phyloP scores from a whole-genome alignment of 2,888 invertebrate genomes.

The Ctenicera cuprea region DNA sequence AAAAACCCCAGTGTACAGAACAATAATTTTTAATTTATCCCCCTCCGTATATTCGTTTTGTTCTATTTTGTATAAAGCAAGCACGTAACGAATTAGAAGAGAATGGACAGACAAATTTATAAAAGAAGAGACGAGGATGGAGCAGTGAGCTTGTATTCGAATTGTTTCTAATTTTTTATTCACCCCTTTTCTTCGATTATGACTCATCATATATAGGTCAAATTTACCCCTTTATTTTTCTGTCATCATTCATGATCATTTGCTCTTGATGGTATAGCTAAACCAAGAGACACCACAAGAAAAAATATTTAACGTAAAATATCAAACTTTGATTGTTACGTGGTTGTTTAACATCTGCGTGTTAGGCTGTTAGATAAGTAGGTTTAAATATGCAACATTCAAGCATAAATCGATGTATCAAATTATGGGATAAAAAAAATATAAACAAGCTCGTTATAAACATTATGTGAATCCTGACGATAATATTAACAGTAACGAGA shows the following conservation, averaged over 20 bases:
- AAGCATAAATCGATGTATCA: slow-evolving; percentile 7
- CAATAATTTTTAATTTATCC: slow-evolving; percentile 56
- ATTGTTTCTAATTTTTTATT: slow-evolving; percentile 48
- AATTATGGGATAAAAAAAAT: neutral
- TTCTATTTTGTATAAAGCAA: slow-evolving; percentile 9
- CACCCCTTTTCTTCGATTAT: slow-evolving; percentile 56
- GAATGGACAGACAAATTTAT: neutral
- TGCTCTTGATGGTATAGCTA: slow-evolving; percentile 31
- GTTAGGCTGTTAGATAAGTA: neutral
- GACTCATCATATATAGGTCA: slow-evolving; percentile 58
- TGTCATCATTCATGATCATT: slow-evolving; percentile 49
- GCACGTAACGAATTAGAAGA: slow-evolving; percentile 35
- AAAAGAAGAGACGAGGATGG: slow-evolving; percentile 29
- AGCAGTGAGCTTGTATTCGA: neutral
- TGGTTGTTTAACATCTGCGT: slow-evolving; percentile 7
- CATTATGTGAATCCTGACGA: neutral
- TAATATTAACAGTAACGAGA: neutral
- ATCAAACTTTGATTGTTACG: neutral
- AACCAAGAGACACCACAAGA: slow-evolving; percentile 1
- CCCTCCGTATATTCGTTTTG: slow-evolving; percentile 45
- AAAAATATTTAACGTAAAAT: neutral
- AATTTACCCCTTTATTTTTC: slow-evolving; percentile 52
- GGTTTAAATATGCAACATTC: slow-evolving; percentile 5
- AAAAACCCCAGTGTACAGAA: slow-evolving; percentile 48
- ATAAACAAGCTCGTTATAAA: neutral